A percentile compares a stretch with the other conserved stretches of the same genome.
phyloP scores from a whole-genome alignment of 2,888 invertebrate species.

The Tillus elongatus region DNA sequence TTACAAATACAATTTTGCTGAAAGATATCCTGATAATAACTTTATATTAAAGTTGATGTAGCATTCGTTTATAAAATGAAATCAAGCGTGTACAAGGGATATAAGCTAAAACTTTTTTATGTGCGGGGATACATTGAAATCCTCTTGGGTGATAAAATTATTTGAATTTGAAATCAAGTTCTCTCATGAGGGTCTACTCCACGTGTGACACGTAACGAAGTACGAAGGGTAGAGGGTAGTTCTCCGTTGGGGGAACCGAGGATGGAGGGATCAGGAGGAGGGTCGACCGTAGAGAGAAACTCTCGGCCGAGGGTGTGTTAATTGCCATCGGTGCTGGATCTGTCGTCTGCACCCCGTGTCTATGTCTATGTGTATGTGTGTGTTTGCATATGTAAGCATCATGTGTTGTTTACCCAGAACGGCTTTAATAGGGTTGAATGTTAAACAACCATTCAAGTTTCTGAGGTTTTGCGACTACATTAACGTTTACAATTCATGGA shows the following conservation, averaged over 20 bases:
- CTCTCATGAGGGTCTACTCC: not conserved
- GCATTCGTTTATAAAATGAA: too few species aligned
- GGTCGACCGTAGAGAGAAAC: not conserved
- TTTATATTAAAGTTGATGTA: too few species aligned
- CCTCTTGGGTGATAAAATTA: constrained; percentile 3
- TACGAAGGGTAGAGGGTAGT: too few species aligned
- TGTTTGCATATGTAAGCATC: constrained; percentile 17
- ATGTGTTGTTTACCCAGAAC: constrained; percentile 25
- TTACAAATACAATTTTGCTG: too few species aligned
- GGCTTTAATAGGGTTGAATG: too few species aligned
- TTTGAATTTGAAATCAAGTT: constrained; percentile 3
- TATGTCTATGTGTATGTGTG: constrained; percentile 2
- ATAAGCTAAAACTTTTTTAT: too few species aligned
- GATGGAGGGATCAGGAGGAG: constrained; percentile 1
- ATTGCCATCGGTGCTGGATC: not conserved
- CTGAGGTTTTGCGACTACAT: too few species aligned
- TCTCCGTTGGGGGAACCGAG: not conserved
- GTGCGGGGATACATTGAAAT: constrained; percentile 1
- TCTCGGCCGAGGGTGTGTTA: constrained; percentile 4
- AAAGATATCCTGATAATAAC: too few species aligned
- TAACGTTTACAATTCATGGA: too few species aligned
- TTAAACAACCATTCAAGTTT: too few species aligned
- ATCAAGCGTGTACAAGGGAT: too few species aligned
- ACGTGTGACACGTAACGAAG: not conserved
- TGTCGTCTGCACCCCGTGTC: not conserved